phyloP scores from a whole-genome alignment of 2,888 invertebrate genomes.

The Candidula unifasciata region DNA sequence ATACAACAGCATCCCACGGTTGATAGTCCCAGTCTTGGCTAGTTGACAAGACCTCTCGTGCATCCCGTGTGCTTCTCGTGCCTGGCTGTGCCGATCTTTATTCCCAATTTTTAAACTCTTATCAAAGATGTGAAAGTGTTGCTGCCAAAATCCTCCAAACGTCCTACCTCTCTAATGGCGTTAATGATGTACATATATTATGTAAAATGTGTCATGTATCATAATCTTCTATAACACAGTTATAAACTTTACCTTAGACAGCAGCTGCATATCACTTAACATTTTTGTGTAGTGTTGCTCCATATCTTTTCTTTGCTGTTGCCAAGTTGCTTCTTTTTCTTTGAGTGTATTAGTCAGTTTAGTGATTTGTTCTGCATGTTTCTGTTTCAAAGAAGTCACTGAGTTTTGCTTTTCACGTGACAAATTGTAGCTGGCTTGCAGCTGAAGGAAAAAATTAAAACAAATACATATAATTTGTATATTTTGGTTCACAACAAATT shows the following conservation, averaged over 20 bases:
- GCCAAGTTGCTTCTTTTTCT: conserved; percentile 72
- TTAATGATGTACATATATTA: no score
- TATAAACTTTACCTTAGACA: conserved; percentile 43
- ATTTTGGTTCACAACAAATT: no score
- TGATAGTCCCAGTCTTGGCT: no score
- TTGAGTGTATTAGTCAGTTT: conserved; percentile 69
- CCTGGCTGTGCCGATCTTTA: no score
- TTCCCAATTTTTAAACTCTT: no score
- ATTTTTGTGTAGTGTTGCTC: conserved; percentile 74
- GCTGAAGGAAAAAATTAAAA: conserved; percentile 39
- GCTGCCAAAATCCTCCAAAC: no score
- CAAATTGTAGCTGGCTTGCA: conserved; percentile 54
- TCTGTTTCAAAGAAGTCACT: conserved; percentile 65
- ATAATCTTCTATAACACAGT: background rate
- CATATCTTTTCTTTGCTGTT: conserved; percentile 74
- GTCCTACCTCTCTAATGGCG: no score
- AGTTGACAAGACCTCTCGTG: no score
- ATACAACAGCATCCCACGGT: no score
- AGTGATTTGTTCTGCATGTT: conserved; percentile 72
- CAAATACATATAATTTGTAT: background rate
- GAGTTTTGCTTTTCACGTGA: conserved; percentile 64
- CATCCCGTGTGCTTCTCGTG: no score
- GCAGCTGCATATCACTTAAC: conserved; percentile 70
- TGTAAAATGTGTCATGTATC: no score
- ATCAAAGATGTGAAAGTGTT: no score